Evolutionary conservation across 2,797 vertebrate genomes (phyloP), one percentile per base, ranked within the genome.

Genomic region (Labroides dimidiatus): DNA sequence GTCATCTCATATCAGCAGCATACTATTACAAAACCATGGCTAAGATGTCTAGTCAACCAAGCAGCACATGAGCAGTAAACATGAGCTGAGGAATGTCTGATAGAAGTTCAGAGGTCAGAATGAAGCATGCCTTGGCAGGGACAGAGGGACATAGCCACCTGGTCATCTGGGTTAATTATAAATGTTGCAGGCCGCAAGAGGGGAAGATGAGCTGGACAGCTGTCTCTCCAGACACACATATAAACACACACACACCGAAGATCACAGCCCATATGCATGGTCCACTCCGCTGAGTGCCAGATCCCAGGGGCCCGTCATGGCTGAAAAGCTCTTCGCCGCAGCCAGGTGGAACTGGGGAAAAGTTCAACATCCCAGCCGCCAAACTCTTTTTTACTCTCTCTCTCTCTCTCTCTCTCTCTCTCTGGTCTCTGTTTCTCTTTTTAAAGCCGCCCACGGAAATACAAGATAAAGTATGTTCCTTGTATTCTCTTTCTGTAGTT

Each of bases 131-230:
- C 64, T 92, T 93, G 89, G 90, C 92, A 86, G 89, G 91, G 90
- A 92, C 85, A 89, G 89, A 78, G 88, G 87, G 85, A 90, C 90
- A 87, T 87, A 87, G 85, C 87, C 93, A 91, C 90, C 89, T 93
- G 93, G 91, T 95, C 94, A 94, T 92, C 90, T 86, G 88, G 89
- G 91, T 95, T 95, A 89, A 91, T 93, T 93, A 93, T 94, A 91
- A 89, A 94, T 94, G 87, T 89, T 83, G 87, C 77, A 87, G 86
- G 84, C 90, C 75, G 0, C 89, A 87, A 56, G 82, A 81, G 82
- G 57, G 91, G 93, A 92, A 95, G 93, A 95, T 94, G 93, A 94
- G 93, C 91, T 91, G 91, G 93, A 91, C 94, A 95, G 94, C 93
- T 93, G 87, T 91, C 89, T 84, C 79, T 88, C 75, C 71, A 78